These are phyloP conservation scores for Enteromius afrohamiltoni DNA, from an alignment of 2,797 vertebrate genomes.

Conservation along the genomic window DNA sequence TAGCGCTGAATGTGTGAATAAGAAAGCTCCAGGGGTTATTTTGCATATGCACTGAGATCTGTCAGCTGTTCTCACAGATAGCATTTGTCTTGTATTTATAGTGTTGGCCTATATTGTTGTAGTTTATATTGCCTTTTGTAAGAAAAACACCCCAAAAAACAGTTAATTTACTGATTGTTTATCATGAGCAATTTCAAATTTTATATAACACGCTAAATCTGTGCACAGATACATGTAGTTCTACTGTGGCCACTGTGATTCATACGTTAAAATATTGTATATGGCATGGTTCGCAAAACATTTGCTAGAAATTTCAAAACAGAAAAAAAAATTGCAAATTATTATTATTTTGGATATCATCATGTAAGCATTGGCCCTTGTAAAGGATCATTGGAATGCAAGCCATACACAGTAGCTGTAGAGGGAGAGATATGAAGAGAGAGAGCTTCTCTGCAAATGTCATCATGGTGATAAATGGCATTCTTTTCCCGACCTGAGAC, in stretches of 20 bases:
- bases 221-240: neutral
- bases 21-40: conserved; percentile 27
- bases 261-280: neutral
- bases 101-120: conserved; percentile 8
- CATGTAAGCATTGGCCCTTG: neutral
- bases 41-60: conserved; percentile 40
- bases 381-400: neutral
- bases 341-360: neutral
- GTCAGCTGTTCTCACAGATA: conserved; percentile 10
- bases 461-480: conserved; percentile 47
- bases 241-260: neutral
- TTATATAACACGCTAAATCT: neutral
- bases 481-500: conserved; percentile 25
- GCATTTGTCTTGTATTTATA: conserved; percentile 41
- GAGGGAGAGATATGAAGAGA: neutral
- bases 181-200: neutral
- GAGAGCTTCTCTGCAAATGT: conserved; percentile 42
- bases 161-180: neutral
- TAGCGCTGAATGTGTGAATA: conserved; percentile 26
- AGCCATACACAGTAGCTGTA: neutral
- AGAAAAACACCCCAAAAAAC: neutral
- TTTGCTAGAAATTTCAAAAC: neutral
- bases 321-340: neutral
- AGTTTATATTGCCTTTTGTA: neutral
- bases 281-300: neutral